Evolutionary conservation across 2,888 invertebrate genomes (phyloP).

Genomic region (Pachydiplax longipennis): DNA sequence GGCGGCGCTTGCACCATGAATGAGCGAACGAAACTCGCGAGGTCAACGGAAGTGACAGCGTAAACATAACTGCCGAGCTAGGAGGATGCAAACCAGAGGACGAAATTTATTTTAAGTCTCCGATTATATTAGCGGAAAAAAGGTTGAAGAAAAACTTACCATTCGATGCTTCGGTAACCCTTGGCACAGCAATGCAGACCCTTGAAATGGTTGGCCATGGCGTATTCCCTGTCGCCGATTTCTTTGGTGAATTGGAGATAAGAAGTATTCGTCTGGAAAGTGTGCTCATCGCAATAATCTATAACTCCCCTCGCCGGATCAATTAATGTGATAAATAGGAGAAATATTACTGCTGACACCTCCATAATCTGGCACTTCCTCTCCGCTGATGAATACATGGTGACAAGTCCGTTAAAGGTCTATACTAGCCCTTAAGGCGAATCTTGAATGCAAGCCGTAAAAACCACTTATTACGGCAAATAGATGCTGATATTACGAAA

Average conservation of each 20-base stretch:
- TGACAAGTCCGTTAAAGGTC: not conserved
- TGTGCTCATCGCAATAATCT: constrained; percentile 70
- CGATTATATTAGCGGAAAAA: not conserved
- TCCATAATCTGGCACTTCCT: not conserved
- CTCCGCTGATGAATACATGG: not conserved
- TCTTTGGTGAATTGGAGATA: constrained; percentile 78
- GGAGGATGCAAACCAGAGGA: not conserved
- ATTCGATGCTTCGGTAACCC: constrained; percentile 80
- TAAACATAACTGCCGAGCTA: not conserved
- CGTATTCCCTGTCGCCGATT: constrained; percentile 72
- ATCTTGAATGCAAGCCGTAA: not conserved
- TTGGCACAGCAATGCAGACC: constrained; percentile 80
- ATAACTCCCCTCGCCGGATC: constrained; percentile 58
- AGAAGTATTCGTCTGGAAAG: constrained; percentile 61
- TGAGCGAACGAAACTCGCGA: not conserved
- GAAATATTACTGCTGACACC: not conserved
- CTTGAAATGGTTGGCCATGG: constrained; percentile 73
- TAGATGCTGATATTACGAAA: not conserved
- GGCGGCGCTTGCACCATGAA: not conserved
- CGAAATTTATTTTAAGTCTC: not conserved
- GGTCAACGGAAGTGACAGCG: not conserved
- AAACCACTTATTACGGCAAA: not conserved
- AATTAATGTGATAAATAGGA: not conserved
- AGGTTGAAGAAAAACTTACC: constrained; percentile 65
- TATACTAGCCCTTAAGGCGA: not conserved